phyloP scores from a whole-genome alignment of 1,140 invertebrate genomes.

The Thaumetopoea pityocampa region DNA sequence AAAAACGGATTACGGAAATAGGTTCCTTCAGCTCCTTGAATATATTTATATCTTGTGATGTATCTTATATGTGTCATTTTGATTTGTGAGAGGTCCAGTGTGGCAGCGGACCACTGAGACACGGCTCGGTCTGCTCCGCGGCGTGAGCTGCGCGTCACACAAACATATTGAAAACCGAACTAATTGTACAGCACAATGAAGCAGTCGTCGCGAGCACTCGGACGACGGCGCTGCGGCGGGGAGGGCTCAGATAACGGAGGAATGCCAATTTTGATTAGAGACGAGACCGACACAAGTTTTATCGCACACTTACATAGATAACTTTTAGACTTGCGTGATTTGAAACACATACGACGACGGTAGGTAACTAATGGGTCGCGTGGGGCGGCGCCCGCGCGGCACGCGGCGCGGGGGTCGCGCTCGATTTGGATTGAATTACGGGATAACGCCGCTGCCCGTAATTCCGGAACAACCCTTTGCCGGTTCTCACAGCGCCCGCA shows the following conservation, averaged over 20 bases:
- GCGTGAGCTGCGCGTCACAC: too few relatives aligned
- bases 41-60: too few relatives aligned
- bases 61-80: too few relatives aligned
- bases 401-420: neutral
- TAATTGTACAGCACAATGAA: slow-evolving; percentile 30
- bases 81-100: slow-evolving; percentile 9
- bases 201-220: slow-evolving; percentile 38
- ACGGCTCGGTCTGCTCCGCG: too few relatives aligned
- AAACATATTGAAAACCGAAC: slow-evolving; percentile 6
- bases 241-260: slow-evolving; percentile 55
- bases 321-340: slow-evolving; percentile 49
- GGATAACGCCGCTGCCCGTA: too few relatives aligned
- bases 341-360: slow-evolving; percentile 24
- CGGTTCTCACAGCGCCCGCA: too few relatives aligned
- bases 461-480: too few relatives aligned
- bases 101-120: slow-evolving; percentile 2
- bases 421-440: too few relatives aligned
- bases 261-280: slow-evolving; percentile 65
- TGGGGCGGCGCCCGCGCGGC: neutral
- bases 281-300: slow-evolving; percentile 45
- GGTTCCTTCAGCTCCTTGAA: too few relatives aligned
- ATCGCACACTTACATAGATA: slow-evolving; percentile 60
- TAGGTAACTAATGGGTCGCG: slow-evolving; percentile 2
- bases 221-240: slow-evolving; percentile 46
- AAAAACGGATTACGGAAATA: too few relatives aligned